These are phyloP conservation scores for Lumbricus terrestris DNA, from an alignment of 2,888 invertebrate genomes.

Conservation along the genomic window DNA sequence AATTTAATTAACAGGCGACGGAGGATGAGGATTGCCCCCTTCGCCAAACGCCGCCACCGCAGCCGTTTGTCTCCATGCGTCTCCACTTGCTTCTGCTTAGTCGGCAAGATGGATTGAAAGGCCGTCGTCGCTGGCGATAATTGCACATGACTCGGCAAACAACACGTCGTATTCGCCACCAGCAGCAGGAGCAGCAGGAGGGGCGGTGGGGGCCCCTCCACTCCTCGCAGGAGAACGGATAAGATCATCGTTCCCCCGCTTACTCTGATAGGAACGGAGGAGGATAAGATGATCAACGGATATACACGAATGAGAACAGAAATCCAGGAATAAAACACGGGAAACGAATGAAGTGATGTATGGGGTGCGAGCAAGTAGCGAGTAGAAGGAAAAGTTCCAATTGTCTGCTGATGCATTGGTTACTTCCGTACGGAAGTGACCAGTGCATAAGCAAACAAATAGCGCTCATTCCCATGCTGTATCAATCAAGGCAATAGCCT, in stretches of 20 bases:
- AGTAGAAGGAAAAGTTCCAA: neutral
- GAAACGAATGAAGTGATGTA: neutral
- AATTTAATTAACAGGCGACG: constrained; percentile 12
- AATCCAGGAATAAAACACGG: constrained; percentile 3
- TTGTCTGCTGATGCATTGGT: neutral
- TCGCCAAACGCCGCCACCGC: no score
- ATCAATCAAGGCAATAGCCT: neutral
- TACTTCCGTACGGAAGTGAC: neutral
- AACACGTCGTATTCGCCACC: neutral
- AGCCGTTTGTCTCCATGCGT: neutral
- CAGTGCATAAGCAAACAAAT: no score
- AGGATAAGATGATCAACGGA: neutral
- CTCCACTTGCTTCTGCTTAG: neutral
- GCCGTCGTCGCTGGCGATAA: neutral
- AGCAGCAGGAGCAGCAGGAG: neutral
- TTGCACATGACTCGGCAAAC: constrained; percentile 10
- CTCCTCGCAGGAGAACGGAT: neutral
- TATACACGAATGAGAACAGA: neutral
- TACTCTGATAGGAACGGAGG: constrained; percentile 3
- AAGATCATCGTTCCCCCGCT: neutral
- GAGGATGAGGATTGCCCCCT: neutral
- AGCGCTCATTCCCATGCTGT: neutral
- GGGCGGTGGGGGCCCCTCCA: neutral
- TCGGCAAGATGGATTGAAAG: neutral
- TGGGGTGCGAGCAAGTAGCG: no score